Evolutionary conservation across 2,113 vertebrate species (phyloP), one percentile per base, ranked within the genome.

Genomic region (Speoplatyrhinus poulsoni): DNA sequence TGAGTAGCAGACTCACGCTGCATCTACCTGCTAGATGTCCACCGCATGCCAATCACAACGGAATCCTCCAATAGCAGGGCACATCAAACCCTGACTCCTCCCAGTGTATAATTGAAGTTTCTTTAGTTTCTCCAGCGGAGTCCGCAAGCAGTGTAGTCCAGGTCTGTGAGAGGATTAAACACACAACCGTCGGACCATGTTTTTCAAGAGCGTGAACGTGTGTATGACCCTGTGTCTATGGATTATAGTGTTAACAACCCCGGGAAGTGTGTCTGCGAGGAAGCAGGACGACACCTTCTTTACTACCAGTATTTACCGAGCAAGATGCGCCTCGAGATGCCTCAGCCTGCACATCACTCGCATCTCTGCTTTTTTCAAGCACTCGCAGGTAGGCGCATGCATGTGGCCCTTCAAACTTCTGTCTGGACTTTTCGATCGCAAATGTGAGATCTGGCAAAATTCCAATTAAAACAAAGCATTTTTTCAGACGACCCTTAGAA

Each of bases 291-390:
- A 96, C 80, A 90, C 92, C 65, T 92, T 94, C 88, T 91, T 94
- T 76, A 80, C 93, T 13, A 86, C 56, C 79, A 94, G 95, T 26
- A 81, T 96, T 68, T 93, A 90, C 82, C 91, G 94, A 82, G 96
- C 96, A 57, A 93, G 96, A 91, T 98, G 96, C 93, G 89, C 94
- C 54, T 95, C 96, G 82, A 92, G 96, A 83, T 98, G 96, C 89
- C 95, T 98, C 70, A 96, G 96, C 62, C 92, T 98, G 87, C 96
- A 98, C 92, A 95, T 98, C 92, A 98, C 96, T 65, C 96, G 96
- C 91, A 94, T 98, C 92, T 96, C 96, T 67, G 95, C 95, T 64
- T 94, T 95, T 65, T 94, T 94, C 92, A 96, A 95, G 90, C 95
- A 95, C 87, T 93, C 94, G 16, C 96, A 98, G 96, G 96, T 98